Evolutionary conservation across 2,113 vertebrate species (phyloP).

Genomic region (Lathamus discolor): DNA sequence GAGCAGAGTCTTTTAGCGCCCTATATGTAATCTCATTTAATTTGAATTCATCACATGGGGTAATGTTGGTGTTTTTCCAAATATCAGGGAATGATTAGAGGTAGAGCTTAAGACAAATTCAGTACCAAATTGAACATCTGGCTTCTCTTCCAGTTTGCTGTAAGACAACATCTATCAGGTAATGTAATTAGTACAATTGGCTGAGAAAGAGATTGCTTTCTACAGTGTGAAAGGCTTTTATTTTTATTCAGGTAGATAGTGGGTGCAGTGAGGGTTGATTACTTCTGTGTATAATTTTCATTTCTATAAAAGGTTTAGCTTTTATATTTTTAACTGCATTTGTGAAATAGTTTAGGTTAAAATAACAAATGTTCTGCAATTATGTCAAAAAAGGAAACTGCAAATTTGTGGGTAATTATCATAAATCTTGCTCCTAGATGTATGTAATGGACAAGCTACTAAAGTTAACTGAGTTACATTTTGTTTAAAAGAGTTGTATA

Average conservation of each 20-base stretch:
- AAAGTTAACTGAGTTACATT: neutral
- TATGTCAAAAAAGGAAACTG: neutral
- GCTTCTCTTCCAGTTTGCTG: neutral
- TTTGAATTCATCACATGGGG: neutral
- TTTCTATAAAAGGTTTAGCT: neutral
- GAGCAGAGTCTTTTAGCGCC: neutral
- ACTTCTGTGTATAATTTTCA: neutral
- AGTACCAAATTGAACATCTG: neutral
- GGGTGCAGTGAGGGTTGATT: neutral
- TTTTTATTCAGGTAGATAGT: neutral
- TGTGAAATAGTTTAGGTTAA: neutral
- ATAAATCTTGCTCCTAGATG: neutral
- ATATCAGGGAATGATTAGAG: neutral
- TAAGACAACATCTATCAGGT: neutral
- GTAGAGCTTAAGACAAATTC: neutral
- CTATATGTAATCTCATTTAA: neutral
- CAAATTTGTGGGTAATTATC: neutral
- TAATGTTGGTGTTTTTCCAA: neutral
- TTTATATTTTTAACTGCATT: neutral
- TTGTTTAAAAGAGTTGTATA: neutral
- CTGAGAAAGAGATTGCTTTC: neutral
- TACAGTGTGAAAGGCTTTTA: neutral
- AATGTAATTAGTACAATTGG: neutral
- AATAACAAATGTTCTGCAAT: neutral
- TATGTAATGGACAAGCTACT: neutral